Evolutionary conservation across 2,888 invertebrate species (phyloP), one percentile per base, ranked within the genome.

Genomic region (Lithophane socia): DNA sequence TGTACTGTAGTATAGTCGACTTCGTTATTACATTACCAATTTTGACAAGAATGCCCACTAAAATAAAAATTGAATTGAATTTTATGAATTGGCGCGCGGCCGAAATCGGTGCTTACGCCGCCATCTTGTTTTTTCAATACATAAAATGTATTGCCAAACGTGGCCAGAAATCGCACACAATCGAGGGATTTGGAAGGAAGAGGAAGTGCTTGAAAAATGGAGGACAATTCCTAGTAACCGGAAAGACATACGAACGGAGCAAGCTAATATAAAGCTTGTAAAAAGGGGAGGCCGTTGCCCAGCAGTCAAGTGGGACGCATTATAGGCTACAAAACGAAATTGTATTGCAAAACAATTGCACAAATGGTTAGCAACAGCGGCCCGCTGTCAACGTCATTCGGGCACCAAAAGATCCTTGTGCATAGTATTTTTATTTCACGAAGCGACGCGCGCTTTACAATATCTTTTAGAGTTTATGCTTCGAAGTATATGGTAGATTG

Each of bases 401-500:
- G 29, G 5, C 10, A 10, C 61, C 29, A 29, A 61, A 10, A 61
- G 61, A 61, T 61, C 24, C 29, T 29, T 29, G 4, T 29, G 1
- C 47, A 47, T 37, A 37, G 47, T 47, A 47, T 47, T 47, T 47
- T 47, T 47, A 47, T 47, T 13, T 47, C 47, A 13, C 13, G 47
- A 4, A 47, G 47, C 13, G 13, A 47, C 47, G 47, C 47, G 47
- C 47, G 13, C 13, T 47, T 47, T 47, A 13, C 52, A 63, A 29
- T 68, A 42, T 67, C 64, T 73, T 73, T 76, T 69, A 18, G 71
- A 81, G 44, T 58, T 61, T 73, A 65, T 66, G 24, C 56, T 66
- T 44, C 56, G 52, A 37, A 24, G 29, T 58, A 52, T 44, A 52
- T 44, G 52, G 58, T 21, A 60, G 44, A 37, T n/a, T 60, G 12